phyloP scores from a whole-genome alignment of 2,888 invertebrate species.

The Limenitis camilla region DNA sequence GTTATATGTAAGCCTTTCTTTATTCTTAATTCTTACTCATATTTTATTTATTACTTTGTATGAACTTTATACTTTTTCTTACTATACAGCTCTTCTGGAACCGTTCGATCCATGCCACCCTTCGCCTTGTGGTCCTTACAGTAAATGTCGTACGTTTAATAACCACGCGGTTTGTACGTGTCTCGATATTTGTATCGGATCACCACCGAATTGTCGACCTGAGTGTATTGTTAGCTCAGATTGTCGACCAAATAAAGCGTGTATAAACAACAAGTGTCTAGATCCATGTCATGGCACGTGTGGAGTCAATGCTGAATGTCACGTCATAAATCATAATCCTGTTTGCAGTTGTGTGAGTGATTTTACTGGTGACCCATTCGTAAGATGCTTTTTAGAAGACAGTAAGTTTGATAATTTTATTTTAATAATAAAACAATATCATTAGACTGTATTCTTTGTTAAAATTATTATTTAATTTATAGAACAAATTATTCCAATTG shows the following conservation, averaged over 20 bases:
- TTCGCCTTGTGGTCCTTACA: slow-evolving; percentile 86
- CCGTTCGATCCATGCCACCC: slow-evolving; percentile 81
- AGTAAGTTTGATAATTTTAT: slow-evolving; percentile 66
- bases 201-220: slow-evolving; percentile 84
- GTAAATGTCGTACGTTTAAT: slow-evolving; percentile 81
- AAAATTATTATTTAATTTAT: slow-evolving; percentile 33
- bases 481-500: slow-evolving; percentile 61
- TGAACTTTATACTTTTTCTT: slow-evolving; percentile 40
- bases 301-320: slow-evolving; percentile 84
- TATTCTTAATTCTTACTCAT: slow-evolving; percentile 45
- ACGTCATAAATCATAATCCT: slow-evolving; percentile 86
- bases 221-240: slow-evolving; percentile 87
- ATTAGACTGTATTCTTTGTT: slow-evolving; percentile 4
- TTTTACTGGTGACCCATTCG: slow-evolving; percentile 85
- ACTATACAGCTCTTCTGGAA: slow-evolving; percentile 60
- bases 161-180: slow-evolving; percentile 86
- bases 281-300: slow-evolving; percentile 86
- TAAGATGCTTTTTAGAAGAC: slow-evolving; percentile 77
- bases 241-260: slow-evolving; percentile 83
- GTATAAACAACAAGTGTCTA: slow-evolving; percentile 83
- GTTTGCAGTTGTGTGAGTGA: slow-evolving; percentile 82
- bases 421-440: slow-evolving; percentile 7
- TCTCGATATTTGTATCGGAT: slow-evolving; percentile 80
- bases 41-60: slow-evolving; percentile 33
- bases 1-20: slow-evolving; percentile 75